Base-by-base conservation (phyloP, 2,888 invertebrate genomes). In the Troglohyphantes excavatus region DNA sequence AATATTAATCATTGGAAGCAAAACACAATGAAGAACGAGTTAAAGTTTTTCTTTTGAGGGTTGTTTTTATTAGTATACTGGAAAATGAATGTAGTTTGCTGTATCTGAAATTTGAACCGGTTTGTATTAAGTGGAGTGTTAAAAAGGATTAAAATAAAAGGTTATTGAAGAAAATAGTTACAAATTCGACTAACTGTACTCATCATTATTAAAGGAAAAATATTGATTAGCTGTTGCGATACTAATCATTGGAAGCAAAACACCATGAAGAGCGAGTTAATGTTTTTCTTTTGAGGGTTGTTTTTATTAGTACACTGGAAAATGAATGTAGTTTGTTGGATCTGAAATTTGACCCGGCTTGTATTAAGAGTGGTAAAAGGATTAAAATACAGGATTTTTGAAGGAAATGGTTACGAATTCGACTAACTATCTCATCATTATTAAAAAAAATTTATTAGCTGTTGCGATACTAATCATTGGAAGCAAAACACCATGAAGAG, bases 371-470 rank as follows among this genome's bases (percentile, higher is more conserved):
- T 3, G 9, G 3, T 6, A 6, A 6, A 6, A 3, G 9, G 5
- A 9, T 33, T 6, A 3, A 9, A 6, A 33, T 33, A 33, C 3
- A 33, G 9, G 33, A 6, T 6, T 33, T 33, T 33, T 3, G 9
- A 6, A 6, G 33, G 5, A 33, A 6, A 33, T 33, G 3, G 33
- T 9, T 5, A n/a, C n/a, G 59, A 17, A 21, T n/a, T n/a, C n/a
- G n/a, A 59, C 0, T 17, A 17, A 59, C 59, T 17, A 17, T n/a
- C 6, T 7, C n/a, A 9, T 33, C 3, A 6, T 9, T 33, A 6
- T 33, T 33, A 21, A 59, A 85, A 76, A 72, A 83, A 83, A 70
- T 72, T 82, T 33, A 73, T 83, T 83, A 46, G 83, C 73, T 63
- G 46, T 43, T 61, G 68, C 27, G 26, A 61, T 39, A 21, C 43